Conservation (phyloP, 2,797 vertebrate species). For the Tympanoctomys barrerae region DNA sequence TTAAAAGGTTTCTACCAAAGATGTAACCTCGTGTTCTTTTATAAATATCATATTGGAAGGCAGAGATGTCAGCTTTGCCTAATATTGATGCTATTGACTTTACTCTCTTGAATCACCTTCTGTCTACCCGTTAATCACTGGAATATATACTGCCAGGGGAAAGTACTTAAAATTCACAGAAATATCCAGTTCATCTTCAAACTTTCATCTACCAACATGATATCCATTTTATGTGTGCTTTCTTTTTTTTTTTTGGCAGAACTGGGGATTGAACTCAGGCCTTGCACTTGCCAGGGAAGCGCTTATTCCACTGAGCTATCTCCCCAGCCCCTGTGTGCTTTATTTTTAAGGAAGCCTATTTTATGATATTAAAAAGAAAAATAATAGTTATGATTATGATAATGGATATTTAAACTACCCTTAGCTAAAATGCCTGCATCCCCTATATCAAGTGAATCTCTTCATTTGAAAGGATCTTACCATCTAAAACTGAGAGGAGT, state of each 20-base stretch:
- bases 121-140: background rate
- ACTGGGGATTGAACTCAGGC: too few species aligned
- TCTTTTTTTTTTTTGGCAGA: background rate
- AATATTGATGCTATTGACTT: background rate
- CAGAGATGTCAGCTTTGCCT: background rate
- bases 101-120: background rate
- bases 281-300: too few species aligned
- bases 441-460: background rate
- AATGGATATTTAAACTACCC: background rate
- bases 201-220: background rate
- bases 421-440: background rate
- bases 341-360: conserved; percentile 39
- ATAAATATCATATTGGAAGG: background rate
- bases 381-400: conserved; percentile 2
- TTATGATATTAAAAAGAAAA: conserved; percentile 47
- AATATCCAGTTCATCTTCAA: background rate
- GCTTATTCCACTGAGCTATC: too few species aligned
- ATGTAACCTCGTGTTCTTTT: background rate
- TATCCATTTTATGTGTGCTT: background rate
- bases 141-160: background rate
- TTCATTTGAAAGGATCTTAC: conserved; percentile 13
- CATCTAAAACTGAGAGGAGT: background rate
- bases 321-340: background rate
- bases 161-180: background rate
- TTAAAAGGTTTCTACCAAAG: background rate